Evolutionary conservation across 2,797 vertebrate species (phyloP).

Genomic region (Menidia menidia): DNA sequence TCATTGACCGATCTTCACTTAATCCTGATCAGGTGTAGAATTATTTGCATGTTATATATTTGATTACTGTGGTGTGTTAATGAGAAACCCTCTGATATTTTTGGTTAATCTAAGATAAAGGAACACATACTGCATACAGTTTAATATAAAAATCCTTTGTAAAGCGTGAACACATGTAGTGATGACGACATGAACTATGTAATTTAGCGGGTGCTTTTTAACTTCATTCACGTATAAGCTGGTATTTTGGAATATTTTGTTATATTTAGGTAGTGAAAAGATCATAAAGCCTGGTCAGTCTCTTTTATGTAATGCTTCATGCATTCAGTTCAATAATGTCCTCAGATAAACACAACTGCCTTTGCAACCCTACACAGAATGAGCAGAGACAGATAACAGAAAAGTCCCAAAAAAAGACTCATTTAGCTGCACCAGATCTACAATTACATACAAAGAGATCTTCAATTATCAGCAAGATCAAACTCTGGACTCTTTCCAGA

Average conservation of each 20-base stretch:
- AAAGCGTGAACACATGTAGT: neutral
- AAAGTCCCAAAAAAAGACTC: constrained; percentile 29
- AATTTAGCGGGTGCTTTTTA: constrained; percentile 41
- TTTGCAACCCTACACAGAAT: constrained; percentile 20
- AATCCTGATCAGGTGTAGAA: neutral
- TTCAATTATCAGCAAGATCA: constrained; percentile 33
- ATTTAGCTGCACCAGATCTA: constrained; percentile 18
- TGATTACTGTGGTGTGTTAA: neutral
- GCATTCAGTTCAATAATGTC: constrained; percentile 35
- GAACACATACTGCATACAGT: neutral
- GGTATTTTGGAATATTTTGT: constrained; percentile 27
- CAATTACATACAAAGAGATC: constrained; percentile 16
- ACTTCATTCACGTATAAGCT: constrained; percentile 40
- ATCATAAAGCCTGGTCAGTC: constrained; percentile 52
- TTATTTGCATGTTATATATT: neutral
- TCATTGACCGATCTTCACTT: neutral
- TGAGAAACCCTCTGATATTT: too few species aligned
- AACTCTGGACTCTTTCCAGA: constrained; percentile 15
- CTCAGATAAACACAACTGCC: constrained; percentile 37
- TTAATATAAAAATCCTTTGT: neutral
- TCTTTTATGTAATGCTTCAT: constrained; percentile 40
- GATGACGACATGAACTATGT: neutral
- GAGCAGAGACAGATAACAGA: constrained; percentile 28
- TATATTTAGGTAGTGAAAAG: constrained; percentile 45
- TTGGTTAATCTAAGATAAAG: neutral